Evolutionary conservation across 2,888 invertebrate species (phyloP).

Genomic region (Neelides folsomi): DNA sequence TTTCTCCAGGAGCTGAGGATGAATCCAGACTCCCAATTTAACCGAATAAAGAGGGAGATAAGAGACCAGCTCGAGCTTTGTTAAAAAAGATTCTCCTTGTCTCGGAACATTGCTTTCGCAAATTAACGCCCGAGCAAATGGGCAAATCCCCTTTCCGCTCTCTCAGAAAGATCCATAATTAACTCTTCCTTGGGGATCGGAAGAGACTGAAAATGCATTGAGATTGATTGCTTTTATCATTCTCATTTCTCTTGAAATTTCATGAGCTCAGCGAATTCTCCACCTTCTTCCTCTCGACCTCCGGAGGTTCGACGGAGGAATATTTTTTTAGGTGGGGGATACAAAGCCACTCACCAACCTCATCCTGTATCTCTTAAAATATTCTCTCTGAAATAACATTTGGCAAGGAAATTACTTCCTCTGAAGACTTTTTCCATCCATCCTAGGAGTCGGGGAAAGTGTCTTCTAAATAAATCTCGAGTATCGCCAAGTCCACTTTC

Average conservation of each 20-base stretch:
- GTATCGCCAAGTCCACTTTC: too few species aligned
- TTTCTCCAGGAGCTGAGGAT: too few species aligned
- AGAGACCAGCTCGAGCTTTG: slow-evolving; percentile 7
- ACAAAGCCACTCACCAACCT: neutral
- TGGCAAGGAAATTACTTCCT: slow-evolving; percentile 9
- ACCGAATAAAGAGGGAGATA: neutral
- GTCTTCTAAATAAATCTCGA: too few species aligned
- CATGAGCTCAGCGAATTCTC: slow-evolving; percentile 7
- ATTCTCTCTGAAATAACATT: slow-evolving; percentile 14
- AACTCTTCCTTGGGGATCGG: slow-evolving; percentile 17
- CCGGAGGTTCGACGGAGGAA: neutral
- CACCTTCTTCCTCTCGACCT: neutral
- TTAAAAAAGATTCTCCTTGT: slow-evolving; percentile 9
- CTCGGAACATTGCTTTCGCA: slow-evolving; percentile 11
- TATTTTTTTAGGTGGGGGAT: neutral
- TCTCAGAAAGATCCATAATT: slow-evolving; percentile 19
- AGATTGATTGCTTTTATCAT: slow-evolving; percentile 28
- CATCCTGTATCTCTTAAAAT: slow-evolving; percentile 7
- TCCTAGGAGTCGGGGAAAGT: too few species aligned
- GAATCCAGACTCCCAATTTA: too few species aligned
- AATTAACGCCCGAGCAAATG: slow-evolving; percentile 17
- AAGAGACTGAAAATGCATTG: slow-evolving; percentile 17
- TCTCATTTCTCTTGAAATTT: slow-evolving; percentile 11
- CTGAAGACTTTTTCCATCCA: neutral
- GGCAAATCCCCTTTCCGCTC: slow-evolving; percentile 12